phyloP scores from a whole-genome alignment of 2,797 vertebrate genomes.

The Arrhamphus sclerolepis region DNA sequence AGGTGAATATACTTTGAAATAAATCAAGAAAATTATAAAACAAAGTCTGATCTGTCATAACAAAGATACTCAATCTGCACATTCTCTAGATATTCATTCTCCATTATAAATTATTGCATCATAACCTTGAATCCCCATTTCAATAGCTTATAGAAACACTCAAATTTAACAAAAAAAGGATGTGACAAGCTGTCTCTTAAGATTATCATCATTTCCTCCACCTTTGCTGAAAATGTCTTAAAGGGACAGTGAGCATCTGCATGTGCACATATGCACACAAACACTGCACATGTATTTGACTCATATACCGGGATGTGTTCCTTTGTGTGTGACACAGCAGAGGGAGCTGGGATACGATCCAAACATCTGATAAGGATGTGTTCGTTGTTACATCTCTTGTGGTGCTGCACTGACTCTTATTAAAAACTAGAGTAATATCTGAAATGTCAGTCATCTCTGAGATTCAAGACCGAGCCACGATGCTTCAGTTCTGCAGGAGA shows the following conservation, averaged over 20 bases:
- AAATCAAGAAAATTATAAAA: not conserved
- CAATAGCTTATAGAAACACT: not conserved
- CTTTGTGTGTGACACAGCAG: constrained; percentile 10
- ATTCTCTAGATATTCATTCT: not conserved
- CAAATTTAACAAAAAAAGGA: not conserved
- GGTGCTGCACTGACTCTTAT: constrained; percentile 61
- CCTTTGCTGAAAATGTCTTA: constrained; percentile 11
- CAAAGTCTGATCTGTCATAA: constrained; percentile 1
- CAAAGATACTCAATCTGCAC: not conserved
- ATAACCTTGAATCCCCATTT: not conserved
- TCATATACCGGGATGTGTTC: constrained; percentile 18
- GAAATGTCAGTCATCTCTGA: constrained; percentile 69
- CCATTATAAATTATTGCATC: not conserved
- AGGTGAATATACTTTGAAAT: constrained; percentile 21
- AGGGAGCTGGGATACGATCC: constrained; percentile 32
- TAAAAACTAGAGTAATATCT: constrained; percentile 80
- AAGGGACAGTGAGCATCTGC: constrained; percentile 10
- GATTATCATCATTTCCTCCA: not conserved
- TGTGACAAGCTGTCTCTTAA: not conserved
- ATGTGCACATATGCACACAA: constrained; percentile 16
- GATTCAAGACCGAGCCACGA: constrained; percentile 49
- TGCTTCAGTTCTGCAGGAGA: constrained; percentile 26
- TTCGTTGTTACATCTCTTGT: constrained; percentile 56
- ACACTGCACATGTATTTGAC: not conserved
- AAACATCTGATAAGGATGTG: constrained; percentile 55